Evolutionary conservation across 2,113 vertebrate genomes (phyloP), one percentile per base, ranked within the genome.

Genomic region (Ceyx margarethae): DNA sequence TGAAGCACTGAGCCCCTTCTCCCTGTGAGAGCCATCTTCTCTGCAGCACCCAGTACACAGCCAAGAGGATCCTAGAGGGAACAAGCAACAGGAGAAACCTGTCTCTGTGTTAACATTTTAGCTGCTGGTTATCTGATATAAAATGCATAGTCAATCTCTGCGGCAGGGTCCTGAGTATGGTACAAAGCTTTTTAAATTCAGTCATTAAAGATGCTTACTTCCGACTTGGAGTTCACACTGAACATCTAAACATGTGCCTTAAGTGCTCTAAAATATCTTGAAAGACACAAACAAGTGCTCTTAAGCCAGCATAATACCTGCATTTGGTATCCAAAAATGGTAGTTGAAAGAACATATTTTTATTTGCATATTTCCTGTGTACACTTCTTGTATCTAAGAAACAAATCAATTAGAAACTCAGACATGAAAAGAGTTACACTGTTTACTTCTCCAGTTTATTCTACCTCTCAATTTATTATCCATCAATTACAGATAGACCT

Each of bases 1-100:
- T 21, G 69, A 69, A 58, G 20, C 18, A 3, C 35, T 75, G 46
- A 0, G 9, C 3, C 4, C 3, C 9, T 19, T 48, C 56, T 73
- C 29, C 15, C 5, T 0, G 0, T 0, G 2, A 60, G 12, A 48
- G 17, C 20, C 6, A 1, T 3, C 26, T 35, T 45, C 26, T 66
- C 46, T 45, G n/a, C n/a, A 65, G n/a, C n/a, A 26, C 2, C 0
- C 0, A 1, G 29, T 29, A 15, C 48, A 9, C 14, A 66, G 26
- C 18, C 15, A 8, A 8, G 3, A 15, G 11, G 4, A 51, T 78
- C 61, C 46, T 19, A 67, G 40, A 67, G 45, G 28, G 31, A 64
- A 14, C 1, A 2, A 37, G 22, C 2, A 12, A 22, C 3, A 50
- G 53, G 18, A 56, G n/a, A 76, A 80, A 46, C 8, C 9, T 23